phyloP scores from a whole-genome alignment of 1,140 invertebrate species.

The Sarcophaga peregrina region DNA sequence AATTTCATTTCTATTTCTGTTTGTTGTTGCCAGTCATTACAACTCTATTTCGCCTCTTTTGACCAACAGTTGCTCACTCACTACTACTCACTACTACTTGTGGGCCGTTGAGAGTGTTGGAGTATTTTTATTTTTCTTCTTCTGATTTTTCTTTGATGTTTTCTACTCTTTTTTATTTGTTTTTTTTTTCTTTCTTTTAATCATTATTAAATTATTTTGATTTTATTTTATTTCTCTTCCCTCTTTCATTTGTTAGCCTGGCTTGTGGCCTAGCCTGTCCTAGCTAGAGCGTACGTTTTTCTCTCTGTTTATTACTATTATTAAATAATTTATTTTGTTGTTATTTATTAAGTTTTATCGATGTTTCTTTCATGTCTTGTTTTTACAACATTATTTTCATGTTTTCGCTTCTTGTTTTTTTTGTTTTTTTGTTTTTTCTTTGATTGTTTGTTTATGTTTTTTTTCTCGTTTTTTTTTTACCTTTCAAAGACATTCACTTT shows the following conservation, averaged over 20 bases:
- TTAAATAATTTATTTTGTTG: not conserved
- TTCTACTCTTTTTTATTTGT: not conserved
- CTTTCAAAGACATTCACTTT: slow-evolving; percentile 12
- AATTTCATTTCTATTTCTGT: too few relatives aligned
- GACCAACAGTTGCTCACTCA: too few relatives aligned
- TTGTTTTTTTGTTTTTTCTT: not conserved
- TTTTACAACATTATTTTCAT: not conserved
- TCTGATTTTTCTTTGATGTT: not conserved
- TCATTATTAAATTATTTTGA: too few relatives aligned
- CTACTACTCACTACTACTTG: too few relatives aligned
- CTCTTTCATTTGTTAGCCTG: too few relatives aligned
- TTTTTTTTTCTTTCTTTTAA: not conserved
- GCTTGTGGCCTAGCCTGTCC: too few relatives aligned
- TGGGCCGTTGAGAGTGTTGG: too few relatives aligned
- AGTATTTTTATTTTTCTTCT: not conserved
- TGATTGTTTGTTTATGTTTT: too few relatives aligned
- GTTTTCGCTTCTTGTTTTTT: not conserved
- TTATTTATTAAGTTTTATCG: not conserved
- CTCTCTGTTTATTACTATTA: not conserved
- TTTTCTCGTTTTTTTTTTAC: not conserved
- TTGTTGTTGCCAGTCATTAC: too few relatives aligned
- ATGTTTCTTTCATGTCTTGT: not conserved
- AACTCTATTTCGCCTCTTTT: too few relatives aligned
- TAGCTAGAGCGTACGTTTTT: too few relatives aligned
- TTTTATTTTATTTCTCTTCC: too few relatives aligned